Percentiles rank a stretch among this genome's conserved stretches.
Conservation (phyloP, 2,113 vertebrate genomes). For the Tragulus kanchil region DNA sequence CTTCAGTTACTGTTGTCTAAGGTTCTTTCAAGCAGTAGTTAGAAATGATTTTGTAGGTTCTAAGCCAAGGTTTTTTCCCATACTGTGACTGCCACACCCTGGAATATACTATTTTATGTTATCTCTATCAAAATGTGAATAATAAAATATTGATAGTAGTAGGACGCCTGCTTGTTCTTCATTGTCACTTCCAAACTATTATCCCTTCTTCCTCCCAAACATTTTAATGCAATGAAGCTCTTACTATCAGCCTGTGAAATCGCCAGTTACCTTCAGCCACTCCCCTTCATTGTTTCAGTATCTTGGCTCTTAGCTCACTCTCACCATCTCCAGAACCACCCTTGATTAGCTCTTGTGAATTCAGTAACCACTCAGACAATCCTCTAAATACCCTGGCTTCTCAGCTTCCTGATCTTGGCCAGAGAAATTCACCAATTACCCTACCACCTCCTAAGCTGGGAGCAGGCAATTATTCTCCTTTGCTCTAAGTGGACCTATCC, state of each 20-base stretch:
- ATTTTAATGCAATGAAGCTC: neutral
- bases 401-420: neutral
- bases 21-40: neutral
- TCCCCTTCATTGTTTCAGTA: neutral
- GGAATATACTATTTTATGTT: neutral
- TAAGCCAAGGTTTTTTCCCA: neutral
- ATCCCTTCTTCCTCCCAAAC: neutral
- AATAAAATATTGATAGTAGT: neutral
- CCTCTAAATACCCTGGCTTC: neutral
- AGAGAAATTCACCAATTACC: neutral
- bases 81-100: neutral
- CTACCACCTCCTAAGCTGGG: neutral
- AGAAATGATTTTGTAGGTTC: neutral
- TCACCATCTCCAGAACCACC: neutral
- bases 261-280: neutral
- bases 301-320: neutral
- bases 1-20: neutral
- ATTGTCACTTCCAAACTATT: neutral
- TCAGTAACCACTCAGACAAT: neutral
- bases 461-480: neutral
- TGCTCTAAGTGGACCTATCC: neutral
- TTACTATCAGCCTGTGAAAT: neutral
- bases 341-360: neutral
- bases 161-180: neutral
- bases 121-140: constrained; percentile 6